These are phyloP conservation scores for Chaetogeoica ovagalla DNA, from an alignment of 2,888 invertebrate genomes.

Conservation along the genomic window DNA sequence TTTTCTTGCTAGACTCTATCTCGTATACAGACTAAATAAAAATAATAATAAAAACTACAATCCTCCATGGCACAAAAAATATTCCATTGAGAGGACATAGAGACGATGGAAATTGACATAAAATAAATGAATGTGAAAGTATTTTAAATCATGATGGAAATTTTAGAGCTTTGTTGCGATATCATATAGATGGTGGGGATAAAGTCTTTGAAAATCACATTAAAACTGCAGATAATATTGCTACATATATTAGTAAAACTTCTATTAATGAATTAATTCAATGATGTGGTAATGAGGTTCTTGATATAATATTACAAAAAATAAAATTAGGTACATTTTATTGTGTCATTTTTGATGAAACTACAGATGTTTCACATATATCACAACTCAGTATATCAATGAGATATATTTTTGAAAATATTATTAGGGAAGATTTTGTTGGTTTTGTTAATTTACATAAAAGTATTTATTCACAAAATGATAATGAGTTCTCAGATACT, in stretches of 20 bases:
- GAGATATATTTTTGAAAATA: conserved; percentile 35
- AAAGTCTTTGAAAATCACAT: conserved; percentile 39
- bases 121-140: neutral
- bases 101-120: conserved; percentile 54
- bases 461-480: no score
- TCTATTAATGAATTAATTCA: no score
- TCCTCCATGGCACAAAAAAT: neutral
- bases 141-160: conserved; percentile 55
- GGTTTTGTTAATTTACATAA: no score
- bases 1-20: no score
- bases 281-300: conserved; percentile 55
- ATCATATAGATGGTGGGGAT: conserved; percentile 7
- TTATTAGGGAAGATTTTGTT: neutral
- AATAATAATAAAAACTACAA: conserved; percentile 10
- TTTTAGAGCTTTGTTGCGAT: conserved; percentile 55
- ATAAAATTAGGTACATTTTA: conserved; percentile 55
- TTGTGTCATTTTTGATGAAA: conserved; percentile 58
- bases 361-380: conserved; percentile 57
- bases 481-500: no score
- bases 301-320: conserved; percentile 10
- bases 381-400: conserved; percentile 14
- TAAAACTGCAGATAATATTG: no score
- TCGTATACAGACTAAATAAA: no score
- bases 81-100: conserved; percentile 55
- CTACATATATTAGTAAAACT: no score